phyloP scores from a whole-genome alignment of 2,113 vertebrate species.

The Sylvietta virens region DNA sequence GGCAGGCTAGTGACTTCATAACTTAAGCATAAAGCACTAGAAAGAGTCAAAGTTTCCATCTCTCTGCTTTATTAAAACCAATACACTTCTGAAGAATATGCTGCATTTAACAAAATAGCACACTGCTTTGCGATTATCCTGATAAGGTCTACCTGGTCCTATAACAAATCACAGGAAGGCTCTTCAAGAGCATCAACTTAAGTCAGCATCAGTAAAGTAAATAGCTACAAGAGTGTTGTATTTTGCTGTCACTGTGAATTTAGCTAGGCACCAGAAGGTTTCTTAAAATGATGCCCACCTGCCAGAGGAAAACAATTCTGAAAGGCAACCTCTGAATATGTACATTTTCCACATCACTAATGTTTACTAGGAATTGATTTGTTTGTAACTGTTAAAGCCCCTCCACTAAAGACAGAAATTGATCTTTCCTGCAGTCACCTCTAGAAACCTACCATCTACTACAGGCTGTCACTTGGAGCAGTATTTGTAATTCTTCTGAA shows the following conservation, averaged over 20 bases:
- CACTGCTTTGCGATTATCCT: not conserved
- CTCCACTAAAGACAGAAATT: not conserved
- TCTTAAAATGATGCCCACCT: not conserved
- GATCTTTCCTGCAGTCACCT: not conserved
- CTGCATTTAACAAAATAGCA: not conserved
- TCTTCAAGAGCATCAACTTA: not conserved
- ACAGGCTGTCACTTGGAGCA: not conserved
- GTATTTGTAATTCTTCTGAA: not conserved
- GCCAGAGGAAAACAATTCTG: not conserved
- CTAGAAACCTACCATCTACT: not conserved
- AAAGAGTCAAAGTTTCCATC: not conserved
- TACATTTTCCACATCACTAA: not conserved
- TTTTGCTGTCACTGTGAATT: not conserved
- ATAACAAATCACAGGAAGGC: not conserved
- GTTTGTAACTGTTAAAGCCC: slow-evolving; percentile 8
- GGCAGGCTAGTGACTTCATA: not conserved
- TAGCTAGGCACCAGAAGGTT: not conserved
- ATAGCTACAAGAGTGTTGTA: not conserved
- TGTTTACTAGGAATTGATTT: slow-evolving; percentile 8
- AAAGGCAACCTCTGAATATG: not conserved
- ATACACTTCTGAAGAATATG: not conserved
- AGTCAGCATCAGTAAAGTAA: not conserved
- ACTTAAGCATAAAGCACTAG: not conserved
- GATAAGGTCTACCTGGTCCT: not conserved
- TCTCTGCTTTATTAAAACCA: not conserved